phyloP scores from a whole-genome alignment of 1,140 invertebrate genomes.

The Nixonia krombeini region DNA sequence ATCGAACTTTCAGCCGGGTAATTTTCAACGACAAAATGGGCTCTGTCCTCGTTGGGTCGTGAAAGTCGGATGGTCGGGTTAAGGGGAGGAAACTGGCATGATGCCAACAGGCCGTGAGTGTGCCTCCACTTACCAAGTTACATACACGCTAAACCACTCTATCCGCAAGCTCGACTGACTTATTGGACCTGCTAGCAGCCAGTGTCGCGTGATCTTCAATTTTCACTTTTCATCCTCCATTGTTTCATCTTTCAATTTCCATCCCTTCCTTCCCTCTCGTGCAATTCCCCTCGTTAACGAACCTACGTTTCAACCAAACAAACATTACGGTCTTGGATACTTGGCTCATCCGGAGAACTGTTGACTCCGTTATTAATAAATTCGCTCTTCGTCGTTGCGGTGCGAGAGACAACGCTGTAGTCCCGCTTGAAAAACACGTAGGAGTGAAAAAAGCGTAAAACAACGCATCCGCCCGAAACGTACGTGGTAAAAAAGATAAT shows the following conservation, averaged over 20 bases:
- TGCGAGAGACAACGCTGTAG: too few species aligned
- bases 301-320: too few species aligned
- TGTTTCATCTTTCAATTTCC: not conserved
- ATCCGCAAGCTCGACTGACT: slow-evolving; percentile 50
- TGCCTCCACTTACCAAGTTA: slow-evolving; percentile 65
- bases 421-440: too few species aligned
- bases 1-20: slow-evolving; percentile 39
- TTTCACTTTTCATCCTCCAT: slow-evolving; percentile 7
- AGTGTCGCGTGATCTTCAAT: slow-evolving; percentile 20
- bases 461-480: not conserved
- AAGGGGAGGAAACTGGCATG: slow-evolving; percentile 50
- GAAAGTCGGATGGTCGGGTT: slow-evolving; percentile 44
- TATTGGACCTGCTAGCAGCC: slow-evolving; percentile 47
- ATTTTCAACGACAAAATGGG: slow-evolving; percentile 46
- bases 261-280: too few species aligned
- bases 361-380: too few species aligned
- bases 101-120: slow-evolving; percentile 60
- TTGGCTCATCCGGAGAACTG: too few species aligned
- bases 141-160: slow-evolving; percentile 56
- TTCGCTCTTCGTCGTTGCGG: too few species aligned
- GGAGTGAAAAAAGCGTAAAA: slow-evolving; percentile 12
- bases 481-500: slow-evolving; percentile 20
- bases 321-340: too few species aligned
- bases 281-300: too few species aligned
- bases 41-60: slow-evolving; percentile 43